Conservation (phyloP, 2,888 invertebrate species). For the Ptilodon capucinus region DNA sequence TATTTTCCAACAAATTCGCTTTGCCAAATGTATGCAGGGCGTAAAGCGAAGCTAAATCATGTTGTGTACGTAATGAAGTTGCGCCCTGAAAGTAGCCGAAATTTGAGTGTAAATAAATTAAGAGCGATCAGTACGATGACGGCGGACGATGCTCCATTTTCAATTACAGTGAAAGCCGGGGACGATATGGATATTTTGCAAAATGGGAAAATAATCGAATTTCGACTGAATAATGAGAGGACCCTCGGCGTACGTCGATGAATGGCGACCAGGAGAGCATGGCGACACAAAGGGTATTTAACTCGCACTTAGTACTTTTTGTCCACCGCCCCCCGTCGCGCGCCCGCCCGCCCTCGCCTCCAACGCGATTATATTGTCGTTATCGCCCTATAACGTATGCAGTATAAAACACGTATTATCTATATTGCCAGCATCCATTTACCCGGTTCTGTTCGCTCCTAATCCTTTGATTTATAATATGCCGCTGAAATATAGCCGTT, state of each 20-base stretch:
- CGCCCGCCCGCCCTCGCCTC: slow-evolving; percentile 41
- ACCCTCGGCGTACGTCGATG: slow-evolving; percentile 63
- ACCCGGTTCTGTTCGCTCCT: slow-evolving; percentile 60
- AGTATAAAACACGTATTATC: slow-evolving; percentile 77
- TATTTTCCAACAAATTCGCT: too few species aligned
- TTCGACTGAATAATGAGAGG: slow-evolving; percentile 80
- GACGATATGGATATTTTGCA: slow-evolving; percentile 80
- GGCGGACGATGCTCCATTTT: slow-evolving; percentile 67
- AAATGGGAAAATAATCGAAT: slow-evolving; percentile 83
- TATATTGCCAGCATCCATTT: slow-evolving; percentile 76
- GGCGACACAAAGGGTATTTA: slow-evolving; percentile 81
- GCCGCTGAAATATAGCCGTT: slow-evolving; percentile 70
- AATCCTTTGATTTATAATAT: slow-evolving; percentile 81
- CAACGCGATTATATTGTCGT: slow-evolving; percentile 73
- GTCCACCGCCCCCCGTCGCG: slow-evolving; percentile 59
- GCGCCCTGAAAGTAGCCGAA: slow-evolving; percentile 38
- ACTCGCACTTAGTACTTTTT: slow-evolving; percentile 81
- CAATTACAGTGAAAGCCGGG: slow-evolving; percentile 78
- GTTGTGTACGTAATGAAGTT: slow-evolving; percentile 37
- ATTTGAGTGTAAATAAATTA: slow-evolving; percentile 62
- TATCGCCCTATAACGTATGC: slow-evolving; percentile 80
- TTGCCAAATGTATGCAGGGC: too few species aligned
- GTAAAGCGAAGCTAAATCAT: slow-evolving; percentile 29
- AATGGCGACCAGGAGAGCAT: slow-evolving; percentile 69
- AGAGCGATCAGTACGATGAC: slow-evolving; percentile 56